Percentiles rank a stretch among this genome's conserved stretches.
Conservation (phyloP, 2,113 vertebrate genomes). For the Phycodurus eques region DNA sequence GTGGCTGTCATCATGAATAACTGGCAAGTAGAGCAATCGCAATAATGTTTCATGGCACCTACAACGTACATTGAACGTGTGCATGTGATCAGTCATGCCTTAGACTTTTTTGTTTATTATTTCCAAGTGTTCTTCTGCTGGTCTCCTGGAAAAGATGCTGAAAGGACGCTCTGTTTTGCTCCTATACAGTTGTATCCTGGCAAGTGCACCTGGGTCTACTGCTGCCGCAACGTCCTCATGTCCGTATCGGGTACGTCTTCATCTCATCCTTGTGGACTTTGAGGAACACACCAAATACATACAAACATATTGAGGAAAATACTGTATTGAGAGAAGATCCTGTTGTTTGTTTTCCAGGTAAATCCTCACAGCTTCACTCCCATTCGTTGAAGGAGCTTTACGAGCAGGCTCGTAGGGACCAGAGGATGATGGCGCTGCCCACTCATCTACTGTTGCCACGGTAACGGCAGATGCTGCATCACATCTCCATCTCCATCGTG, state of each 20-base stretch:
- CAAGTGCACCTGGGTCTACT: slow-evolving; percentile 86
- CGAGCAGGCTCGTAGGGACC: slow-evolving; percentile 79
- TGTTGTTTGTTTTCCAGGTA: slow-evolving; percentile 68
- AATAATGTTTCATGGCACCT: background rate
- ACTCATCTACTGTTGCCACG: slow-evolving; percentile 83
- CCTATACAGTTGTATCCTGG: slow-evolving; percentile 79
- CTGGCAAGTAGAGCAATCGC: too few relatives aligned
- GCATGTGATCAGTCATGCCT: too few relatives aligned
- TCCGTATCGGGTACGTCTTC: slow-evolving; percentile 81
- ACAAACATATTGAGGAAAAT: background rate
- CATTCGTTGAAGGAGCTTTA: slow-evolving; percentile 83
- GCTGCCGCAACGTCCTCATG: slow-evolving; percentile 84
- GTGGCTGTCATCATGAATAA: too few relatives aligned
- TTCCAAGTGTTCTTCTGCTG: background rate
- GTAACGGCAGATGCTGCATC: slow-evolving; percentile 51
- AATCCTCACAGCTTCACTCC: slow-evolving; percentile 84
- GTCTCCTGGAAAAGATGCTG: background rate
- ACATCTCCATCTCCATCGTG: too few relatives aligned
- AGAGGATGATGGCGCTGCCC: slow-evolving; percentile 76
- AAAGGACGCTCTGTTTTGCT: slow-evolving; percentile 12
- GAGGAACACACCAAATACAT: background rate
- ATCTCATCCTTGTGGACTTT: background rate
- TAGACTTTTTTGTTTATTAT: background rate
- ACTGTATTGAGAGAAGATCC: background rate
- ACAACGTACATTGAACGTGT: too few relatives aligned